Evolutionary conservation across 2,113 vertebrate species (phyloP), one percentile per base, ranked within the genome.

Genomic region (Vulpes lagopus): DNA sequence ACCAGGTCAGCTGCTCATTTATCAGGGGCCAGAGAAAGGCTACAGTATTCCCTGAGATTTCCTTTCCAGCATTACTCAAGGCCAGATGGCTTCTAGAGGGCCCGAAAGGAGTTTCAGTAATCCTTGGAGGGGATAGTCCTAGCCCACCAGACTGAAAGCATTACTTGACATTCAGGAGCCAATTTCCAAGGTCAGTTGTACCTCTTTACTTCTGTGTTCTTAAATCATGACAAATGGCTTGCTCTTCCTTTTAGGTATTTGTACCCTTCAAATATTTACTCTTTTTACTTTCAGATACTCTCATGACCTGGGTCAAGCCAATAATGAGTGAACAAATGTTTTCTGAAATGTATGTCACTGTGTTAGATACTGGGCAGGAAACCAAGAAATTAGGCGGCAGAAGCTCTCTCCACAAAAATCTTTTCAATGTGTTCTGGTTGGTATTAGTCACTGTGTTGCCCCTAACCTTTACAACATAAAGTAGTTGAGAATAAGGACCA

Each of bases 1-100:
- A 88, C 30, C 71, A 96, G 60, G 62, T 89, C 94, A 98, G 30
- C 11, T 53, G 27, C 95, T 96, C 51, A 89, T 65, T 81, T 60
- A 94, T 51, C 43, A 83, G 57, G 49, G 55, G 22, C 62, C 57
- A 95, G 60, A 69, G 51, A 97, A 78, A 73, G 43, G 87, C 5
- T 15, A 32, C 30, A 86, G 43, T 60, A 49, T 73, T 89, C 53
- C 22, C 62, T 83, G 71, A 89, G 67, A 81, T 51, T 92, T 76
- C 8, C 19, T 71, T 43, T 82, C n/a, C 35, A 88, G 71, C 57
- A 23, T 71, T 67, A 53, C 23, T 65, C 55, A n/a, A 93, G 65
- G 64, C 71, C 69, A 89, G 20, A 15, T 3, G 15, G 57, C 35
- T 76, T 62, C 55, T 51, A 69, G 51, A 86, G 38, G 64, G 14